Conservation (phyloP, 2,113 vertebrate genomes). For the Poeciliopsis prolifica region DNA sequence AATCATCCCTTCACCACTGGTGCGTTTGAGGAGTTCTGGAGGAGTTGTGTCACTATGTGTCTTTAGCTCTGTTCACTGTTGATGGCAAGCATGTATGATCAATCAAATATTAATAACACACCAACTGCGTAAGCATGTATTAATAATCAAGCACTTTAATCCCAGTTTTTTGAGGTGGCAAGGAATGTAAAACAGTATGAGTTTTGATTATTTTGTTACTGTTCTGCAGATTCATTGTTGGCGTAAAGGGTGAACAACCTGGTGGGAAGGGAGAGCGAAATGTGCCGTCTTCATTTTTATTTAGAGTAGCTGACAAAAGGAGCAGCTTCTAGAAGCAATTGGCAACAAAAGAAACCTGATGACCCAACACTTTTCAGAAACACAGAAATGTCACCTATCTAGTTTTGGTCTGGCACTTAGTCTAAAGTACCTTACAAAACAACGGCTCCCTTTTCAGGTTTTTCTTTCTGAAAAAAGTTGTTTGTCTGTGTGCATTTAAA, state of each 20-base stretch:
- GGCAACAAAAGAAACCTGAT: neutral
- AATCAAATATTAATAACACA: too few relatives aligned
- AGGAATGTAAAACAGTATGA: neutral
- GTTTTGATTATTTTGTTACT: neutral
- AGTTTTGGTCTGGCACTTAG: too few relatives aligned
- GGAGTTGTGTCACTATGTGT: constrained; percentile 7
- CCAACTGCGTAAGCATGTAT: neutral
- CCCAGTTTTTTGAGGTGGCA: neutral
- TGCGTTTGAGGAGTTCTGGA: constrained; percentile 45
- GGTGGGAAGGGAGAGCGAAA: neutral
- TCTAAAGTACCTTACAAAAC: too few relatives aligned
- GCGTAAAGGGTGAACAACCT: neutral
- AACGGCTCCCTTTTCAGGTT: too few relatives aligned
- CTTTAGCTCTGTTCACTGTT: neutral
- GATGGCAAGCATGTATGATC: neutral
- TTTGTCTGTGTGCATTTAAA: too few relatives aligned
- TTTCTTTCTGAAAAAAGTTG: too few relatives aligned
- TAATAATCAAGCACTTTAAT: neutral
- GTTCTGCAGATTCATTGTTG: neutral
- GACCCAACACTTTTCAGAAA: too few relatives aligned
- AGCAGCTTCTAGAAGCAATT: neutral
- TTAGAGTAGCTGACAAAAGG: neutral
- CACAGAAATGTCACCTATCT: too few relatives aligned
- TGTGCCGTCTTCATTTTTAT: too few relatives aligned
- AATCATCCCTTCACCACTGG: constrained; percentile 67